Conservation (phyloP, 2,113 vertebrate species). For the Hemiscyllium ocellatum region DNA sequence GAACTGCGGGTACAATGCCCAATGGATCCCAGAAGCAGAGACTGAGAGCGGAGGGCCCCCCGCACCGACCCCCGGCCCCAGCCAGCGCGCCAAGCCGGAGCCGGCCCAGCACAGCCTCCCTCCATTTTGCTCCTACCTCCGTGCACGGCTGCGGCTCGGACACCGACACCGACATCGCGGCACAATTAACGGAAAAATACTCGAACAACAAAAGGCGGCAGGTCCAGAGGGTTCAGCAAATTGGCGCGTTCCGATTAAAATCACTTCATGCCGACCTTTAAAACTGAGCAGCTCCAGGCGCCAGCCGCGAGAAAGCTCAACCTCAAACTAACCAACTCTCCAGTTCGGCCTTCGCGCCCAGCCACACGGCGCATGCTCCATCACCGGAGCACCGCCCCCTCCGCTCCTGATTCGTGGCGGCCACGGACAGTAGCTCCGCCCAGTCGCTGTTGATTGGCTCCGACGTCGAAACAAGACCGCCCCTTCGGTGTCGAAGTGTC, state of each 20-base stretch:
- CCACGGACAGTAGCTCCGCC: not conserved
- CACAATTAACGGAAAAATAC: too few species aligned
- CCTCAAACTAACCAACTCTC: not conserved
- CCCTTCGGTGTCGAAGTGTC: not conserved
- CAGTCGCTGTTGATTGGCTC: not conserved
- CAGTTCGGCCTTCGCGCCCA: not conserved
- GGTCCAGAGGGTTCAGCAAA: not conserved
- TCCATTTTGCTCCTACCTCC: slow-evolving; percentile 28
- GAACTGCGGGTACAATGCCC: not conserved
- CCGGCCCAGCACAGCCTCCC: not conserved
- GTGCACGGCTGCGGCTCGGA: not conserved
- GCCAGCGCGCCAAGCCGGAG: not conserved
- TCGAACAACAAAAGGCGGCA: not conserved
- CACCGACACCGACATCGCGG: not conserved
- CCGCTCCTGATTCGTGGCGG: not conserved
- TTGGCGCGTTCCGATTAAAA: too few species aligned
- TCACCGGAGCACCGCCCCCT: not conserved
- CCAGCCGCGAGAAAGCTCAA: not conserved
- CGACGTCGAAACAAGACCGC: not conserved
- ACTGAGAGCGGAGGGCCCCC: not conserved
- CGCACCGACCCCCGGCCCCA: too few species aligned
- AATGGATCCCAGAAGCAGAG: not conserved
- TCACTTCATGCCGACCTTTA: not conserved
- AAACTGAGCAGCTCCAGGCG: too few species aligned
- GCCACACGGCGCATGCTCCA: not conserved